These are phyloP conservation scores for Antigone vipio DNA, from an alignment of 2,113 vertebrate species.

Conservation along the genomic window DNA sequence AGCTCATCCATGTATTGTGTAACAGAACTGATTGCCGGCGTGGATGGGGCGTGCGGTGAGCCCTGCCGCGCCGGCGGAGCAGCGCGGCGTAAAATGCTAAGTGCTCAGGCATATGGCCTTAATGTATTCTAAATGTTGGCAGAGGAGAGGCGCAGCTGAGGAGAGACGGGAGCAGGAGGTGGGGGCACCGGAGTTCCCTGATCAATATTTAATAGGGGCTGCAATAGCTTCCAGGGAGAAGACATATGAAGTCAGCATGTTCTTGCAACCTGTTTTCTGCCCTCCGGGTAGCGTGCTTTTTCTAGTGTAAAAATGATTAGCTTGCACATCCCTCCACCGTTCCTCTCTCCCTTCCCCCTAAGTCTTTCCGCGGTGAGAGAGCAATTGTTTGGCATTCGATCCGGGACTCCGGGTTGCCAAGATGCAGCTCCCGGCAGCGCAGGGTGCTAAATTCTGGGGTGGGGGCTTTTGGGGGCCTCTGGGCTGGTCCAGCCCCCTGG, in stretches of 20 bases:
- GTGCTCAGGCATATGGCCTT: not conserved
- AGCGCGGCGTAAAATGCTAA: not conserved
- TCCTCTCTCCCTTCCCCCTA: not conserved
- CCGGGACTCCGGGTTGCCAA: rapidly evolving
- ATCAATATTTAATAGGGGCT: conserved; percentile 51
- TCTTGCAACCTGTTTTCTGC: not conserved
- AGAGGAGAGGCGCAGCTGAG: not conserved
- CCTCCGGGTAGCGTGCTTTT: not conserved
- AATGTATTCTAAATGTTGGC: not conserved
- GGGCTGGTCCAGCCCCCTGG: not conserved
- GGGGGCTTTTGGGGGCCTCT: not conserved
- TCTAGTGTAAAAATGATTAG: not conserved
- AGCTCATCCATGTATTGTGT: not conserved
- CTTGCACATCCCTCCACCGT: not conserved
- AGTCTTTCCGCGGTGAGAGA: not conserved
- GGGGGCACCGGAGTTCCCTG: not conserved
- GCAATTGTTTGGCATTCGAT: rapidly evolving
- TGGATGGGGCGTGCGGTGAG: not conserved
- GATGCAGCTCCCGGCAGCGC: rapidly evolving
- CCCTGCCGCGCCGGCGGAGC: not conserved
- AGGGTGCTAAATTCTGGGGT: rapidly evolving
- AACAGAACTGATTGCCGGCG: not conserved
- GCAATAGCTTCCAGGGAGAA: not conserved
- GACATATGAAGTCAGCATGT: not conserved
- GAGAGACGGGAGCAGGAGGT: not conserved